phyloP scores from a whole-genome alignment of 92 coral and sea anemone genomes.

The Zoanthus solanderi region DNA sequence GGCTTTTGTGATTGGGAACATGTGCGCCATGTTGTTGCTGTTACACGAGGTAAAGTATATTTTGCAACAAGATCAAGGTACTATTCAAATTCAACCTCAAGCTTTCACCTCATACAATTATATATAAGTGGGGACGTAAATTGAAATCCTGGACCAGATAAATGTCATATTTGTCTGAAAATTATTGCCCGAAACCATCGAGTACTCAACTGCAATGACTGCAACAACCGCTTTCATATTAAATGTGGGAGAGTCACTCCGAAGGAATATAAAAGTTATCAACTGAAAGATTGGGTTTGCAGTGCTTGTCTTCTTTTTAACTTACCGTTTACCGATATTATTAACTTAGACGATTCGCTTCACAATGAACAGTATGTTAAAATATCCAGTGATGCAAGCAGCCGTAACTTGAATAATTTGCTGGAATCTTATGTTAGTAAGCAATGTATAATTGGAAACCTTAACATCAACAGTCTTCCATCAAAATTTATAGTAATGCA shows the following conservation, averaged over 20 bases:
- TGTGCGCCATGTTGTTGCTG: neutral
- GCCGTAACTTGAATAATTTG: no score
- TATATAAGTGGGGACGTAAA: neutral
- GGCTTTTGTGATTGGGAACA: neutral
- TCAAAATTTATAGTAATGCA: neutral
- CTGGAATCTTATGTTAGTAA: neutral
- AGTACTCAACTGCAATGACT: neutral
- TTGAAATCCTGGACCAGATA: neutral
- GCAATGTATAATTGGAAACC: neutral
- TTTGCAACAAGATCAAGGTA: neutral
- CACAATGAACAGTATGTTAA: no score
- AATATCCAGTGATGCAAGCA: no score
- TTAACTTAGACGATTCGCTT: no score
- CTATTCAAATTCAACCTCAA: slow-evolving; percentile 1
- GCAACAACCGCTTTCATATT: neutral
- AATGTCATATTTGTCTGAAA: neutral
- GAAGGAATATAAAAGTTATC: no score
- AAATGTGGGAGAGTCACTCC: neutral
- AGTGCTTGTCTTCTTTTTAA: no score
- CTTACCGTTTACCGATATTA: no score
- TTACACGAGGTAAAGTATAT: slow-evolving; percentile 3
- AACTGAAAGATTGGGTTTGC: no score
- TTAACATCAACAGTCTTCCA: slow-evolving; percentile 13
- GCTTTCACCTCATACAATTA: neutral
- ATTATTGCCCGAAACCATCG: neutral